phyloP scores from a whole-genome alignment of 2,888 invertebrate genomes.

The Autographa gamma region DNA sequence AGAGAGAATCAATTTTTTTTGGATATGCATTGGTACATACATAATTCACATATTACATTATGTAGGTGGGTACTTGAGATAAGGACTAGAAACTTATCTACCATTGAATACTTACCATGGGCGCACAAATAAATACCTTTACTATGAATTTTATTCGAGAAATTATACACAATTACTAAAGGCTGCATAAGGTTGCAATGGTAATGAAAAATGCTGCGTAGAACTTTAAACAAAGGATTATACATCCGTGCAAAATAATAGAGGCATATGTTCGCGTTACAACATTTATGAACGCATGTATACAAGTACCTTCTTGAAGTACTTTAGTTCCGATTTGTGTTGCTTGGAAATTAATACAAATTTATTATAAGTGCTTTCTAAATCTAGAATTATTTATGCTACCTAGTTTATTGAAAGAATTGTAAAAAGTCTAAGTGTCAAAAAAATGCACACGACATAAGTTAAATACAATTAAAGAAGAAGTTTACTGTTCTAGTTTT shows the following conservation, averaged over 20 bases:
- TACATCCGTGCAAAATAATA: slow-evolving; percentile 19
- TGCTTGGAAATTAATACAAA: slow-evolving; percentile 77
- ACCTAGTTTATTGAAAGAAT: too few species aligned
- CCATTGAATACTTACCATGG: not conserved
- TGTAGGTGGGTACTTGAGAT: not conserved
- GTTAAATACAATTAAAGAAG: too few species aligned
- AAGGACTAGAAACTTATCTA: not conserved
- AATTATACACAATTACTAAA: not conserved
- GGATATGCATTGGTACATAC: not conserved
- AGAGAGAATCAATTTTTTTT: not conserved
- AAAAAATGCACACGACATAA: too few species aligned
- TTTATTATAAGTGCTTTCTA: slow-evolving; percentile 14
- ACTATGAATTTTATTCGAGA: not conserved
- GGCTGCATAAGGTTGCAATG: not conserved
- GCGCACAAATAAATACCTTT: too few species aligned
- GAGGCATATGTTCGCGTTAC: slow-evolving; percentile 20
- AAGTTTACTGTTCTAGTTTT: too few species aligned
- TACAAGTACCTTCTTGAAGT: slow-evolving; percentile 83
- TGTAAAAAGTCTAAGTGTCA: too few species aligned
- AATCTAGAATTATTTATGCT: too few species aligned
- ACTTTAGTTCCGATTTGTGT: slow-evolving; percentile 84
- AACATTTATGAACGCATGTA: slow-evolving; percentile 19
- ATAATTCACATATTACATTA: not conserved
- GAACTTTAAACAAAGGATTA: not conserved
- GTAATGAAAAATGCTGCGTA: not conserved